These are phyloP conservation scores for Scaptomyza montana DNA, from an alignment of 1,140 invertebrate genomes.

Conservation along the genomic window DNA sequence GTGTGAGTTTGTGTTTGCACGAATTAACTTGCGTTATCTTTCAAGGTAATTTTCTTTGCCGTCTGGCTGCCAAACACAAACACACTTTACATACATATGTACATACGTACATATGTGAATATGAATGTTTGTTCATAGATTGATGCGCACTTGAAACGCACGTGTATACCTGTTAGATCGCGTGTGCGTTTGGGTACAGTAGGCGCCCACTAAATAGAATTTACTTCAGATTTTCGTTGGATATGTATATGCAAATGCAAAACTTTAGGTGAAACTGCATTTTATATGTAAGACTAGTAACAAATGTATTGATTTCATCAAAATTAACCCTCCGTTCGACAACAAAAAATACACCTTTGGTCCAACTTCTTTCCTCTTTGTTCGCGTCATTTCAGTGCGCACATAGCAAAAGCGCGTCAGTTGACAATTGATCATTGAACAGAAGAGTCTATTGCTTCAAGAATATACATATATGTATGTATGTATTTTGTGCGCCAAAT, in stretches of 20 bases:
- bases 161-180: conserved; percentile 33
- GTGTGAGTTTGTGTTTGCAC: conserved; percentile 6
- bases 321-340: not conserved
- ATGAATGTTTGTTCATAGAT: not conserved
- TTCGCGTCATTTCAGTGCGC: too few relatives aligned
- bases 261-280: too few relatives aligned
- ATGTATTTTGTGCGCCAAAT: too few relatives aligned
- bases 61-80: conserved; percentile 5
- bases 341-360: too few relatives aligned
- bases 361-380: too few relatives aligned
- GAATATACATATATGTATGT: too few relatives aligned
- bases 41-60: conserved; percentile 19
- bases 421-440: too few relatives aligned
- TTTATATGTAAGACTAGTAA: too few relatives aligned
- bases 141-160: not conserved
- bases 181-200: conserved; percentile 17
- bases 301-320: too few relatives aligned
- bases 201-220: not conserved
- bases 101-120: not conserved
- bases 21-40: conserved; percentile 8
- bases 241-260: not conserved
- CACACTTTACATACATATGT: conserved; percentile 9
- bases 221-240: not conserved
- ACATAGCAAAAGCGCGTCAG: too few relatives aligned
- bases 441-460: too few relatives aligned